phyloP scores from a whole-genome alignment of 2,113 vertebrate genomes.

The Hypocryptadius cinnamomeus region DNA sequence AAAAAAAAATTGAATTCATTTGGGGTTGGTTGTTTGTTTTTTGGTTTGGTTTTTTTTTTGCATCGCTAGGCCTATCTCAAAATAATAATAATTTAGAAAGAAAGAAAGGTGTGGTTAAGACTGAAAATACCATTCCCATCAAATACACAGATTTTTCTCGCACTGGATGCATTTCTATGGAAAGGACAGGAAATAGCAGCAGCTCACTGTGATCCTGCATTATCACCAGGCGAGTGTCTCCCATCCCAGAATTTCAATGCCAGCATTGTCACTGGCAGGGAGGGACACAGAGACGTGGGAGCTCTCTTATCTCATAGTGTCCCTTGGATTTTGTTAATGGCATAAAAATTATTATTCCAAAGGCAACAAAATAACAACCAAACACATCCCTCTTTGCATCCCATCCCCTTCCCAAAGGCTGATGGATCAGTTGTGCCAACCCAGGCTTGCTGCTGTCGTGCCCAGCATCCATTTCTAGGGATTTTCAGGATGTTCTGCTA shows the following conservation, averaged over 20 bases:
- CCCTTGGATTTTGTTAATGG: background rate
- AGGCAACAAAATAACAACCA: background rate
- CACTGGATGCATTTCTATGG: background rate
- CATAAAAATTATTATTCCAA: background rate
- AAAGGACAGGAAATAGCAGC: background rate
- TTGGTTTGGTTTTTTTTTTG: background rate
- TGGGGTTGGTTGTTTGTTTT: too few relatives aligned
- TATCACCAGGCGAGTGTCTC: background rate
- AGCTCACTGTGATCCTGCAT: background rate
- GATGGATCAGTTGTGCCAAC: rapidly evolving
- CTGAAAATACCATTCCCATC: background rate
- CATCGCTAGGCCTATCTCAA: background rate
- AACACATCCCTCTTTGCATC: background rate
- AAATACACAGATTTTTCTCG: background rate
- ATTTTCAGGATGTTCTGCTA: background rate
- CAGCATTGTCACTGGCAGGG: background rate
- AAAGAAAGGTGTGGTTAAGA: background rate
- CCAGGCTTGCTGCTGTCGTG: background rate
- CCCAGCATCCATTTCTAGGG: background rate
- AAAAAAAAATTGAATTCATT: background rate
- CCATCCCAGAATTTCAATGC: background rate
- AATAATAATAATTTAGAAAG: background rate
- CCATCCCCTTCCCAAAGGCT: background rate
- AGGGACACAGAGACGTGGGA: background rate
- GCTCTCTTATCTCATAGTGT: background rate